Conservation (phyloP, 2,888 invertebrate species). For the Ophioninae sp. region DNA sequence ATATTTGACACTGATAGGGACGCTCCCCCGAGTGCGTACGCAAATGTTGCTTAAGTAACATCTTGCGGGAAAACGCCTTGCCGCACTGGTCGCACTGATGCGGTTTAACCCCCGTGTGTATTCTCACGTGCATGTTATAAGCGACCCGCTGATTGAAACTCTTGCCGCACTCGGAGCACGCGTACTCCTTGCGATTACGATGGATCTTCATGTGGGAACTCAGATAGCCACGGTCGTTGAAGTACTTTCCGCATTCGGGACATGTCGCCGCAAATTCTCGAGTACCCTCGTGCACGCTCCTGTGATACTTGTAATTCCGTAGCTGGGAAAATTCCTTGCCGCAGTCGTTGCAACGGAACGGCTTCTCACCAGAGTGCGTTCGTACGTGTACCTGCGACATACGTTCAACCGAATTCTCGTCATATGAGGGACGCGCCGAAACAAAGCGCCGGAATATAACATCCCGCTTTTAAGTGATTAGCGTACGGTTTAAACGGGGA, state of each 20-base stretch:
- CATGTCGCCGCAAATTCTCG: slow-evolving; percentile 90
- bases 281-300: slow-evolving; percentile 90
- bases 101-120: slow-evolving; percentile 91
- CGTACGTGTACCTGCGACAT: slow-evolving; percentile 77
- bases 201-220: slow-evolving; percentile 94
- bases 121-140: slow-evolving; percentile 93
- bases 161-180: slow-evolving; percentile 90
- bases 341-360: slow-evolving; percentile 89
- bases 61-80: slow-evolving; percentile 92
- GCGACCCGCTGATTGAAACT: slow-evolving; percentile 93
- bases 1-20: slow-evolving; percentile 90
- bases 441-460: not conserved
- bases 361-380: slow-evolving; percentile 82
- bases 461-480: not conserved
- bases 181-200: slow-evolving; percentile 91
- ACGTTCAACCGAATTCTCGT: not conserved
- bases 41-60: slow-evolving; percentile 92
- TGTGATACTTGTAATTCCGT: slow-evolving; percentile 92
- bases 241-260: slow-evolving; percentile 90
- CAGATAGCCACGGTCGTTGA: slow-evolving; percentile 92
- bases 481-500: too few species aligned
- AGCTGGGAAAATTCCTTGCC: slow-evolving; percentile 92
- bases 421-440: not conserved
- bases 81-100: slow-evolving; percentile 90
- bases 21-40: slow-evolving; percentile 92